Evolutionary conservation across 2,888 invertebrate species (phyloP), one percentile per base, ranked within the genome.

Genomic region (Lamellibrachia columna): DNA sequence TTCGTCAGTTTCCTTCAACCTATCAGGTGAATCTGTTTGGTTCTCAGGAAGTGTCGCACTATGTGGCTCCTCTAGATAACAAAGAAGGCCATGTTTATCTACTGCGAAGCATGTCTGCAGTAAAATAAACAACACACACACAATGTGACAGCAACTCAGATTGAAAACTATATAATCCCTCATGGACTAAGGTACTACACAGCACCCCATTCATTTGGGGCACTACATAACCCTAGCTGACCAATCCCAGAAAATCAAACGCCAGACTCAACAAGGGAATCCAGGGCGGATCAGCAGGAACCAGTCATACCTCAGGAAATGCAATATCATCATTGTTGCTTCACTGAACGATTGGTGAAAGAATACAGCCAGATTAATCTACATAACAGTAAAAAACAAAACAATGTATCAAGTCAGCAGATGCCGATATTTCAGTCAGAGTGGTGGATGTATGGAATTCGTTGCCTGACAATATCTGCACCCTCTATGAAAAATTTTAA

Each of bases 251-350:
- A n/a, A 22, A n/a, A 75, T 75, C 75, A 75, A n/a, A 75, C 22
- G 22, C 75, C 75, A 15, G 75, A 75, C 75, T 75, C 75, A 75
- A 75, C 75, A 75, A 75, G 75, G 75, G 75, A 75, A 75, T 75
- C 75, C 2, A 75, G 22, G 75, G 75, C 22, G 4, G 75, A 75
- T n/a, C 75, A 75, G 75, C 75, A 75, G 22, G 75, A n/a, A 22
- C 15, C 75, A 75, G 75, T 22, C 75, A 75, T 75, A 75, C 75
- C 75, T 75, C 75, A 75, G 75, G 75, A 6, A 15, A 40, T 75
- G 15, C 75, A 22, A 2, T 75, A 4, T 75, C 75, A 75, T 75
- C 75, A 75, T 75, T 22, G 75, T 75, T 75, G 75, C 75, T 15
- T 75, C 75, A 75, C 75, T 22, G n/a, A 75, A 75, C 75, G 22